A percentile compares a stretch with the other conserved stretches of the same genome.
Conservation (phyloP, 2,113 vertebrate species). For the Pygoscelis antarcticus region DNA sequence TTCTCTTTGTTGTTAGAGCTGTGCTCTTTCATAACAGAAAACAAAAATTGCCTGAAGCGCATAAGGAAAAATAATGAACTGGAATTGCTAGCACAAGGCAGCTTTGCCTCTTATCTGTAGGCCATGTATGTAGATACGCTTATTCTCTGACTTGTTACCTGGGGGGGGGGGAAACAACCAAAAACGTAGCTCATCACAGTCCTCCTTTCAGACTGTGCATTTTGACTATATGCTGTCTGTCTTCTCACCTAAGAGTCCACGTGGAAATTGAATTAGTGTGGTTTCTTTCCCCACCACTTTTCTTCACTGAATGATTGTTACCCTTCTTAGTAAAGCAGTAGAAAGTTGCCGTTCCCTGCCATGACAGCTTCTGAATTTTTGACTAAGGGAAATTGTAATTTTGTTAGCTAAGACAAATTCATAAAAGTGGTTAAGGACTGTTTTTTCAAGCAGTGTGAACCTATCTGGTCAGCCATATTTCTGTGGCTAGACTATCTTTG, state of each 20-base stretch:
- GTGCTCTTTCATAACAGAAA: background rate
- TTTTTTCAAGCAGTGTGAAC: background rate
- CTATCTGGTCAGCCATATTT: background rate
- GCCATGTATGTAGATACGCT: background rate
- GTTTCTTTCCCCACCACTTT: fast-evolving
- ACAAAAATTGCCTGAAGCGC: background rate
- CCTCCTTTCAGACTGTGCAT: background rate
- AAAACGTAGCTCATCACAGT: background rate
- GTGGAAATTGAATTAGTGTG: background rate
- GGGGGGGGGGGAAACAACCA: fast-evolving
- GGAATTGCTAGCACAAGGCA: background rate
- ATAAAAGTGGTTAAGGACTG: background rate
- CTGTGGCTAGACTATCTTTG: background rate
- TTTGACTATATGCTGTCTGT: background rate
- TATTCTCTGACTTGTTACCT: background rate
- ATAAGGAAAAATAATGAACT: background rate
- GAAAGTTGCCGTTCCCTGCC: background rate
- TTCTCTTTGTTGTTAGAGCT: background rate
- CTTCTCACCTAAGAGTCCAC: background rate
- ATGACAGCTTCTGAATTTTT: background rate
- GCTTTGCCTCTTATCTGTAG: background rate
- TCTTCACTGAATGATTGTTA: background rate
- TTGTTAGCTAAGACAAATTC: background rate
- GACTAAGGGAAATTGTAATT: background rate
- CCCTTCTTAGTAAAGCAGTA: background rate